A percentile compares a stretch with the other conserved stretches of the same genome.
These are phyloP conservation scores for Chironomus riparius DNA, from an alignment of 2,888 invertebrate genomes.

Conservation along the genomic window DNA sequence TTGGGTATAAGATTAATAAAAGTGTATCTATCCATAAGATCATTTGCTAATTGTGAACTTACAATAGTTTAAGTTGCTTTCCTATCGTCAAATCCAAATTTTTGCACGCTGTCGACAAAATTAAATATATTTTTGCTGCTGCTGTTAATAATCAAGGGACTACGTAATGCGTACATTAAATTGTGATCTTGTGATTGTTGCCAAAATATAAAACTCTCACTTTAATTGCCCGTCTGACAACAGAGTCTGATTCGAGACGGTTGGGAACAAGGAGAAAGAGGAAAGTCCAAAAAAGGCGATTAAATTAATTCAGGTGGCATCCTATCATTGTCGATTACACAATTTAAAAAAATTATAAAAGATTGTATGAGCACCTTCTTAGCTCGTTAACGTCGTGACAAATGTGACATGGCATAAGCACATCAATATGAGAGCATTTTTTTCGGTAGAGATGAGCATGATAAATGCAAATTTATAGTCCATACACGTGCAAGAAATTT, in stretches of 20 bases:
- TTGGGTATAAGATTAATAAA: background rate
- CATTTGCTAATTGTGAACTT: too few relatives aligned
- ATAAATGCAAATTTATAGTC: background rate
- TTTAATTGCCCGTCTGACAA: background rate
- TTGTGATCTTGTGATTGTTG: background rate
- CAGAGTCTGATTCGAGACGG: background rate
- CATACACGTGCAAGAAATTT: background rate
- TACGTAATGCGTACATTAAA: background rate
- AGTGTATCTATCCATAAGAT: background rate
- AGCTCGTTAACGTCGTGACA: background rate
- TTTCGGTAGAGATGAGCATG: background rate
- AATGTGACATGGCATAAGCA: background rate
- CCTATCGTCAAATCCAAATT: too few relatives aligned
- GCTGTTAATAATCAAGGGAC: background rate
- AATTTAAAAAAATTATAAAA: background rate
- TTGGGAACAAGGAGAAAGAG: background rate
- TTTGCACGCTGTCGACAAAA: background rate
- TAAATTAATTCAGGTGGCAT: background rate
- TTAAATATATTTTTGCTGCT: background rate
- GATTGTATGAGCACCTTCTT: too few relatives aligned
- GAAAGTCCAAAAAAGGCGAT: background rate
- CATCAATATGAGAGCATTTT: background rate
- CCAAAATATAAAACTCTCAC: conserved; percentile 2
- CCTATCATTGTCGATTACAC: background rate
- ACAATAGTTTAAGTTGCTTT: too few relatives aligned